Evolutionary conservation across 1,140 invertebrate genomes (phyloP).

Genomic region (Bombus vancouverensis): DNA sequence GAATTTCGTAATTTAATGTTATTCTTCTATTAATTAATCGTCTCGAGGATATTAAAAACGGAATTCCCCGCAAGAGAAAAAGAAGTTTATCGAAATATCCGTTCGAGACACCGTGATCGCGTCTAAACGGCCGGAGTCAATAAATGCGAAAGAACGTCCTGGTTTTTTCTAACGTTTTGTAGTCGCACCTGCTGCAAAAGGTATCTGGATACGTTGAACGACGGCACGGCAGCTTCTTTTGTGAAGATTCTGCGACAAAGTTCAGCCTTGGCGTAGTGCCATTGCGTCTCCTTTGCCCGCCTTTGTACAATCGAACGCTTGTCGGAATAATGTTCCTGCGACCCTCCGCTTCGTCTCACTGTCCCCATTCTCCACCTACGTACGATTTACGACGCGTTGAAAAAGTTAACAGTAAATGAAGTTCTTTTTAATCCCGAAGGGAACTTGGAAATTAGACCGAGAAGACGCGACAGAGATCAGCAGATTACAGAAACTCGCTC

Average conservation of each 20-base stretch:
- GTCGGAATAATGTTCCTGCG: slow-evolving; percentile 61
- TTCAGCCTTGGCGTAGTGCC: slow-evolving; percentile 55
- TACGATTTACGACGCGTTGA: slow-evolving; percentile 60
- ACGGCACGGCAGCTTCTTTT: slow-evolving; percentile 32
- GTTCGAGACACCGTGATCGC: neutral
- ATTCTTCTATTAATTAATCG: slow-evolving; percentile 25
- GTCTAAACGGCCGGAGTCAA: slow-evolving; percentile 25
- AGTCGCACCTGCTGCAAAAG: slow-evolving; percentile 22
- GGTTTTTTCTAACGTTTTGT: neutral
- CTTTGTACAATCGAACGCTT: slow-evolving; percentile 59
- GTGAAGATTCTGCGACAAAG: slow-evolving; percentile 52
- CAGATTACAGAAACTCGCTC: slow-evolving; percentile 13
- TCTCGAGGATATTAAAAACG: slow-evolving; percentile 10
- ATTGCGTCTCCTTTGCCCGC: slow-evolving; percentile 54
- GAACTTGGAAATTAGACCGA: slow-evolving; percentile 51
- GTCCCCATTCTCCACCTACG: neutral
- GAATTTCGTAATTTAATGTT: slow-evolving; percentile 25
- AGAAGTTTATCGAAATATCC: neutral
- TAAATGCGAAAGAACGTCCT: slow-evolving; percentile 17
- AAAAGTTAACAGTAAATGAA: slow-evolving; percentile 61
- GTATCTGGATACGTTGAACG: slow-evolving; percentile 44
- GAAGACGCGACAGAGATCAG: slow-evolving; percentile 9
- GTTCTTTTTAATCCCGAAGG: slow-evolving; percentile 22
- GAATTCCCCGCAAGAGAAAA: neutral
- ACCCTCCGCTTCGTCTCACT: neutral